Base-by-base conservation (phyloP, 2,113 vertebrate genomes). In the Talpa occidentalis region DNA sequence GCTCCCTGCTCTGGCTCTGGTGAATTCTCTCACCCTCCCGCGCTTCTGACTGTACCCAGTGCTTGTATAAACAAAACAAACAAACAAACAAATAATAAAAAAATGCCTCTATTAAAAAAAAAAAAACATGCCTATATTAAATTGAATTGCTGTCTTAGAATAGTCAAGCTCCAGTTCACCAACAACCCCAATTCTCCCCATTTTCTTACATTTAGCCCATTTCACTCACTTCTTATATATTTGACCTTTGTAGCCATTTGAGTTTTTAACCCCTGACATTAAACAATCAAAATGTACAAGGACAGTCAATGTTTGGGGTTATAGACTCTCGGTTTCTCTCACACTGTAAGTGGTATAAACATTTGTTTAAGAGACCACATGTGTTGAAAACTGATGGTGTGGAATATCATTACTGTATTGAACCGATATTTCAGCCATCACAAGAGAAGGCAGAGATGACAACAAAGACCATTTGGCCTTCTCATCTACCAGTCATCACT, bases 361-460 rank as follows among this genome's bases (percentile, higher is more conserved):
- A 60, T 81, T 70, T 85, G 26, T 44, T 76, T 70, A 16, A 84
- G 32, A 92, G 44, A 76, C 17, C 47, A 54, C 56, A 35, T 47
- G 30, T 88, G 80, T 84, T 84, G 11, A 60, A 83, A 44, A 76
- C 21, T 37, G 44, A 54, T 76, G 47, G 21, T 54, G 90, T 26
- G 76, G 76, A 90, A 95, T 88, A 94, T 73, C 77, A 80, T 95
- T 26, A 79, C 22, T 32, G 82, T 24, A 37, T 10, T 93, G 72
- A 70, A 47, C 70, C 40, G 32, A 19, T 40, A 22, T 86, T 79
- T 88, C 30, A 78, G 15, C 35, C 35, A 90, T 22, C 72, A 12
- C 35, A n/a, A n/a, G 3, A 87, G 35, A 89, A 91, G 74, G 42
- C 19, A 89, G 37, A 70, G 37, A 81, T 54, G 64, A 86, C 69